Conservation (phyloP, 2,888 invertebrate species). For the Ellobium chinense region DNA sequence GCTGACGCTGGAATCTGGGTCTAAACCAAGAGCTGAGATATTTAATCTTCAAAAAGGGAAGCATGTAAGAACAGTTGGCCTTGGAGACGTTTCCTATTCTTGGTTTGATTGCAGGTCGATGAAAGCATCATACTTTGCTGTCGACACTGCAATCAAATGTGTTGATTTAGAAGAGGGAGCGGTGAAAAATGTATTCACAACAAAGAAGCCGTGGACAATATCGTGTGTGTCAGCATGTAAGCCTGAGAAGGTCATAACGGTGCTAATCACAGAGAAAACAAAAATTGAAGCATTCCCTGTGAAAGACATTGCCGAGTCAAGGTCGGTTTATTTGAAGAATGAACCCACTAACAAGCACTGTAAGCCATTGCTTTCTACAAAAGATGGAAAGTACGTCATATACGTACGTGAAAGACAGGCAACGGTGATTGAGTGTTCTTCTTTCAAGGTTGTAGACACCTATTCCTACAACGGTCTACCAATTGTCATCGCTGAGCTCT, state of each 20-base stretch:
- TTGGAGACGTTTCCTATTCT: slow-evolving; percentile 23
- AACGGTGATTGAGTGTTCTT: slow-evolving; percentile 32
- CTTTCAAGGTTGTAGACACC: slow-evolving; percentile 14
- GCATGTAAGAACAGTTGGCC: slow-evolving; percentile 30
- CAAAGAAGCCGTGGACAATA: background rate
- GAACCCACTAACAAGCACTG: slow-evolving; percentile 7
- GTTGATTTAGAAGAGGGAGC: slow-evolving; percentile 37
- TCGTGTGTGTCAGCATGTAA: slow-evolving; percentile 4
- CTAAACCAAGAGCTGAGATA: slow-evolving; percentile 14
- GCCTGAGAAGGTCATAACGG: slow-evolving; percentile 16
- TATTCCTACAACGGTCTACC: slow-evolving; percentile 44
- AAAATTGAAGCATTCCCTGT: slow-evolving; percentile 3
- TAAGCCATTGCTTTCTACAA: slow-evolving; percentile 35
- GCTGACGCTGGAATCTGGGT: background rate
- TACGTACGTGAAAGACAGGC: slow-evolving; percentile 40
- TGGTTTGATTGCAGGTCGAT: slow-evolving; percentile 47
- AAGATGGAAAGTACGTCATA: slow-evolving; percentile 47
- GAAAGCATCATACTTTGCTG: slow-evolving; percentile 35
- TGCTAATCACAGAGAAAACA: background rate
- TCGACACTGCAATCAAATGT: slow-evolving; percentile 31
- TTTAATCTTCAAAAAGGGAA: slow-evolving; percentile 41
- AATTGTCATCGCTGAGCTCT: slow-evolving; percentile 42
- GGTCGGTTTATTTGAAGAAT: slow-evolving; percentile 4
- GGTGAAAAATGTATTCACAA: slow-evolving; percentile 23
- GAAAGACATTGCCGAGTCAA: slow-evolving; percentile 11